phyloP scores from a whole-genome alignment of 2,113 vertebrate genomes.

The Thamnaconus septentrionalis region DNA sequence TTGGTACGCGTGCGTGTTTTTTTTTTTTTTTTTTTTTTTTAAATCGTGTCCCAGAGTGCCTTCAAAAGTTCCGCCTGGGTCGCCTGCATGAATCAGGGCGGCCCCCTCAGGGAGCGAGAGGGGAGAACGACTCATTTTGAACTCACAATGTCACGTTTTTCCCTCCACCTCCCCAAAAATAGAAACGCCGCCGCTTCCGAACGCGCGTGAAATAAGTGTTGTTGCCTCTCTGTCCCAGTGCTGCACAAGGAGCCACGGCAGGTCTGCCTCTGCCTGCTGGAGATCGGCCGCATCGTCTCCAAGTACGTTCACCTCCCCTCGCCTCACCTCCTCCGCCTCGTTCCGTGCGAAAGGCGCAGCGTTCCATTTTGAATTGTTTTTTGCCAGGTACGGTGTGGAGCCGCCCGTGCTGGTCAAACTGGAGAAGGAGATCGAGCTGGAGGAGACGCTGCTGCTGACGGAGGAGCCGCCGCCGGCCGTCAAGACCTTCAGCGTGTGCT shows the following conservation, averaged over 20 bases:
- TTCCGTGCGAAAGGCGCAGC: background rate
- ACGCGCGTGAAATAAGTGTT: background rate
- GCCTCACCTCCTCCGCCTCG: background rate
- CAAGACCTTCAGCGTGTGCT: conserved; percentile 87
- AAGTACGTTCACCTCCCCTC: conserved; percentile 71
- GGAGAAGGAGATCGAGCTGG: conserved; percentile 97
- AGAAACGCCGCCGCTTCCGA: conserved; percentile 5
- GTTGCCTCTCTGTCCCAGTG: conserved; percentile 70
- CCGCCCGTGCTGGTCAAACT: conserved; percentile 94
- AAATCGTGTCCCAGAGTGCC: background rate
- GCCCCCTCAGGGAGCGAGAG: background rate
- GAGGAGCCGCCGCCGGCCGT: conserved; percentile 79
- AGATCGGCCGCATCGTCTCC: conserved; percentile 92
- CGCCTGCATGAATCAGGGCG: conserved; percentile 22
- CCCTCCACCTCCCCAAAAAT: background rate
- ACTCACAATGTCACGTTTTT: conserved; percentile 21
- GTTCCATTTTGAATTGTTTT: background rate
- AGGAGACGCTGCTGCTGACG: conserved; percentile 87
- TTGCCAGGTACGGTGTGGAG: conserved; percentile 88
- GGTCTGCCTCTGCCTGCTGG: conserved; percentile 94
- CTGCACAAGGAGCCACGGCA: conserved; percentile 96
- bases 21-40: too few species aligned
- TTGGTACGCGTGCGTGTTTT: too few species aligned
- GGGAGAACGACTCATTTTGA: conserved; percentile 11
- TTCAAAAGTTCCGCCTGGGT: background rate